Evolutionary conservation across 2,888 invertebrate genomes (phyloP).

Genomic region (Zele albiditarsus): DNA sequence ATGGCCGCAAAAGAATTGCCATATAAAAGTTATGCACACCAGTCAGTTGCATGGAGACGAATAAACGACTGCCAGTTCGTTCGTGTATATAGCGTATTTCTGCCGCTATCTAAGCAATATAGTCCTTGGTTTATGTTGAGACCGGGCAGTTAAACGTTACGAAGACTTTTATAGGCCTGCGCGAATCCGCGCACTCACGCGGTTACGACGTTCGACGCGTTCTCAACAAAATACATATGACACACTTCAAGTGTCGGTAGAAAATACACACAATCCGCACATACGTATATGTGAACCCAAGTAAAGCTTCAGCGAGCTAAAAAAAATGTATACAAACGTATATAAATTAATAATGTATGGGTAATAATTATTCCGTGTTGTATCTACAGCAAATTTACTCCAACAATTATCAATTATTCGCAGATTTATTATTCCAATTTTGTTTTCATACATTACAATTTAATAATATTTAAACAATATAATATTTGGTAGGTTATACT

Average conservation of each 20-base stretch:
- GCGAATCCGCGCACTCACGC: conserved; percentile 60
- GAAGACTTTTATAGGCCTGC: conserved; percentile 66
- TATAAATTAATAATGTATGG: neutral
- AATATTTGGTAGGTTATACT: neutral
- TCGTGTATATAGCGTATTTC: conserved; percentile 59
- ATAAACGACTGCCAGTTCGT: conserved; percentile 56
- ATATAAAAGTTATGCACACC: conserved; percentile 37
- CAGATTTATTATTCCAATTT: neutral
- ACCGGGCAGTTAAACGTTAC: conserved; percentile 65
- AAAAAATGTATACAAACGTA: neutral
- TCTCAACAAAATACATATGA: conserved; percentile 47
- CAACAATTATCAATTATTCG: neutral
- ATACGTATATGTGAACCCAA: neutral
- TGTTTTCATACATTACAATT: neutral
- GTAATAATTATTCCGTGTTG: neutral
- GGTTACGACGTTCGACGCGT: conserved; percentile 56
- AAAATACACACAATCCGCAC: neutral
- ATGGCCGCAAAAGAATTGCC: conserved; percentile 40
- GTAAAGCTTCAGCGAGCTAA: too few species aligned
- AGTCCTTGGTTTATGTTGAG: conserved; percentile 65
- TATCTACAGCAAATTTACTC: neutral
- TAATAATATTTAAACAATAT: neutral
- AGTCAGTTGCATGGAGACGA: conserved; percentile 49
- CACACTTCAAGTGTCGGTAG: conserved; percentile 34
- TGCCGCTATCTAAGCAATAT: conserved; percentile 64